Base-by-base conservation (phyloP, 2,888 invertebrate genomes). In the Theodoxus fluviatilis region DNA sequence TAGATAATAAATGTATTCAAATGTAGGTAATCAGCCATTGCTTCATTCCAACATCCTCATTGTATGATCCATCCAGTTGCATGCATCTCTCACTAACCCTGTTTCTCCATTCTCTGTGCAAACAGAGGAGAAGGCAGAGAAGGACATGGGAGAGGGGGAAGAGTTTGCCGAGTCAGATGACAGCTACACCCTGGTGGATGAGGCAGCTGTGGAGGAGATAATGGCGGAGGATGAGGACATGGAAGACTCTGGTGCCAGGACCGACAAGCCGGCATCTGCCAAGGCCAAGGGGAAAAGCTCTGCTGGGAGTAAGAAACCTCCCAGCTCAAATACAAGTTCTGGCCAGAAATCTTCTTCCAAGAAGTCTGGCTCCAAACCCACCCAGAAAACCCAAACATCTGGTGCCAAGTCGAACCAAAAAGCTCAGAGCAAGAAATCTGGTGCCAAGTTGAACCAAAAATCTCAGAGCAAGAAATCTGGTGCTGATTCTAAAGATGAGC, bases 141-240 rank as follows among this genome's bases (percentile, higher is more conserved):
- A 37, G 15, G 67, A 67, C 15, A n/a, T 6, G 2, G 67, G 55
- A 43, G 37, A 55, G 9, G 25, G 12, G 9, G 31, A 35, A 33
- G 61, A 67, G 47, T 64, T 67, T 28, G 33, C 63, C 18, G 67
- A 67, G 12, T 43, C 25, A 6, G 70, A 55, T 52, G 57, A 67
- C 25, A 33, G 33, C 33, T 67, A 67, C 37, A 9, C 25, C 1
- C 55, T 67, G n/a, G 67, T 71, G 43, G 70, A 71, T 66, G 70
- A 59, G n/a, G 33, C 49, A 7, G 61, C 61, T 49, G 70, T 52
- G n/a, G 70, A 71, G 49, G 70, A 71, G 49, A 71, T 71, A 28
- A 55, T 67, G 15, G 67, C 67, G 2, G 70, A 71, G 35, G 70
- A 71, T 22, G 65, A 66, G 2, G 61, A 59, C 38, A 65, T 61